phyloP scores from a whole-genome alignment of 2,113 vertebrate genomes.

The Vireo altiloquus region DNA sequence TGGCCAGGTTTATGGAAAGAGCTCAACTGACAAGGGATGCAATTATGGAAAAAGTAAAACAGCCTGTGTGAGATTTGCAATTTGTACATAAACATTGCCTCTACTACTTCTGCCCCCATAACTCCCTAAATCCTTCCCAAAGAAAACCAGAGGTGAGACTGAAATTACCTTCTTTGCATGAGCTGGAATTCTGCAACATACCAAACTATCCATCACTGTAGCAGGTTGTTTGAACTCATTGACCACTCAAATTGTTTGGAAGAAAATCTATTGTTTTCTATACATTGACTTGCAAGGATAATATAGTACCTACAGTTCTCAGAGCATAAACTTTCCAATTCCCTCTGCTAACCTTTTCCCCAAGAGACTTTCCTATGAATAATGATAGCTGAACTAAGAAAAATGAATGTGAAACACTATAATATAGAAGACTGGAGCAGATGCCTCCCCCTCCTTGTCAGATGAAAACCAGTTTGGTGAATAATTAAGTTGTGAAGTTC shows the following conservation, averaged over 20 bases:
- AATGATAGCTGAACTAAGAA: constrained; percentile 54
- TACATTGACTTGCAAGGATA: neutral
- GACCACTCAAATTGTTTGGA: constrained; percentile 35
- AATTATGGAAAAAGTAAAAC: neutral
- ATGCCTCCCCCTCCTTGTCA: constrained; percentile 32
- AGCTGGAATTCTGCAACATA: neutral
- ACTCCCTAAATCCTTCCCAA: neutral
- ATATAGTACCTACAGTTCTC: constrained; percentile 17
- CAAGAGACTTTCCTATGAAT: constrained; percentile 40
- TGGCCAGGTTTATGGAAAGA: neutral
- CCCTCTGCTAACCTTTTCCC: neutral
- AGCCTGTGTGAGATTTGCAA: neutral
- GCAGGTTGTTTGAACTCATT: constrained; percentile 39
- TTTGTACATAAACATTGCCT: neutral
- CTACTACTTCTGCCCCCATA: neutral
- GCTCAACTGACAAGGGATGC: neutral
- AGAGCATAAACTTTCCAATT: constrained; percentile 8
- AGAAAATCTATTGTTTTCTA: constrained; percentile 43
- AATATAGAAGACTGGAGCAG: neutral
- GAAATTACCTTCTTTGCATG: neutral
- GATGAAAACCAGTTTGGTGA: constrained; percentile 22
- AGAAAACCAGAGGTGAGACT: neutral
- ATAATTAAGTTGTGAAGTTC: constrained; percentile 46
- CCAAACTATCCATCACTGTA: constrained; percentile 40
- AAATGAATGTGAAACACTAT: constrained; percentile 29